Evolutionary conservation across 1,140 invertebrate genomes (phyloP), one percentile per base, ranked within the genome.

Genomic region (Aphelenchoides avenae): DNA sequence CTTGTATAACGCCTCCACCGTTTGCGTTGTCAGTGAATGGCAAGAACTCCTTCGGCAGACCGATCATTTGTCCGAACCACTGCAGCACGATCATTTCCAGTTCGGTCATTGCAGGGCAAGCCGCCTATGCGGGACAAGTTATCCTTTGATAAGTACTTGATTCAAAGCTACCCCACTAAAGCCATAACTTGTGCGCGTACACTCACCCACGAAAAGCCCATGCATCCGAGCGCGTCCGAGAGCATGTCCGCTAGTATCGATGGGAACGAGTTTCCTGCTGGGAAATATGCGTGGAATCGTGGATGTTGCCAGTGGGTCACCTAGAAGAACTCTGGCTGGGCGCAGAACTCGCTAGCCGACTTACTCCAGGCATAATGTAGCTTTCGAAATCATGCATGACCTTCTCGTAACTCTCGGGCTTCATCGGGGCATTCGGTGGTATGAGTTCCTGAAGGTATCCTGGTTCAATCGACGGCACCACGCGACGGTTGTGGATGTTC

Each of bases 241-340:
- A 99, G 78, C 89, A 99, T 94, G 67, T 97, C 92, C n/a, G 89
- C 94, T 18, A 98, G 80, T 52, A 99, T 94, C 0, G 92, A 95
- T 1, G 94, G 92, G 78, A 87, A 98, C 0, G 89, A 93, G 81
- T 96, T 96, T 24, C 93, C 94, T 0, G 92, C 86, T 1, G 94
- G 94, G 77, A 99, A 98, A 77, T 98, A 99, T 0, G 94, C 94
- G 78, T 97, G 93, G 79, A 99, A 98, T 44, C 90, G 81, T 0
- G 94, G 94, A 84, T 98, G 94, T 78, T 97, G 91, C 94, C 94
- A 99, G 78, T 97, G 91, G 0, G 93, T 97, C 41, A 89, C 84
- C 86, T 87, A 75, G 2, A 78, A 77, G n/a, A n/a, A n/a, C n/a
- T n/a, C n/a, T n/a, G n/a, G n/a, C n/a, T n/a, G n/a, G n/a, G n/a